A percentile compares a stretch with the other conserved stretches of the same genome.
phyloP scores from a whole-genome alignment of 1,140 invertebrate species.

The Hyposmocoma kahamanoa region DNA sequence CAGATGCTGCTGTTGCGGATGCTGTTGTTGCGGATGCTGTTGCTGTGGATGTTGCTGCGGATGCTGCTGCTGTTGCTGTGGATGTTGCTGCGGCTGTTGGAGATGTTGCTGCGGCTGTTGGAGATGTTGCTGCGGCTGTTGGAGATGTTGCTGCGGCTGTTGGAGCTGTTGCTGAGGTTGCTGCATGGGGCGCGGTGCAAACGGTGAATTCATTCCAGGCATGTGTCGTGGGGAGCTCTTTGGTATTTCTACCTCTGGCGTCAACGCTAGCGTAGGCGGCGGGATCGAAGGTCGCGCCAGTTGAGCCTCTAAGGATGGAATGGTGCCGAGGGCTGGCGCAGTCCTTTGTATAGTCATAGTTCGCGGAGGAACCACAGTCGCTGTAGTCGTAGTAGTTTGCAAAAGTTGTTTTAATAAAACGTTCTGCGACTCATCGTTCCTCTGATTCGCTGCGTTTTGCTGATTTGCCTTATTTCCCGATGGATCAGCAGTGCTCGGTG shows the following conservation, averaged over 20 bases:
- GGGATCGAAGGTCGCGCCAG: constrained; percentile 81
- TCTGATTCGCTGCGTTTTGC: constrained; percentile 46
- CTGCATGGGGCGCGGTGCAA: constrained; percentile 53
- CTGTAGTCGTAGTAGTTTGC: constrained; percentile 86
- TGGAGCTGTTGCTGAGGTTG: too few relatives aligned
- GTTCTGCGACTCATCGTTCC: constrained; percentile 88
- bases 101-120: too few relatives aligned
- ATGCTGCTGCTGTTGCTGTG: too few relatives aligned
- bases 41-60: too few relatives aligned
- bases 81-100: too few relatives aligned
- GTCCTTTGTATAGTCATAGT: constrained; percentile 71
- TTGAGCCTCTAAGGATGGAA: constrained; percentile 83
- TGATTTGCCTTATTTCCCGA: constrained; percentile 33
- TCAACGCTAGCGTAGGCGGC: constrained; percentile 66
- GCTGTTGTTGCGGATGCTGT: too few relatives aligned
- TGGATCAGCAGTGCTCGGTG: constrained; percentile 23
- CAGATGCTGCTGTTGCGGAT: too few relatives aligned
- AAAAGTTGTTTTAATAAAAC: constrained; percentile 91
- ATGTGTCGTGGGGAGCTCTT: constrained; percentile 70
- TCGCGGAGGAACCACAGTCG: constrained; percentile 67
- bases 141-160: too few relatives aligned
- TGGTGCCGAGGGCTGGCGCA: constrained; percentile 78
- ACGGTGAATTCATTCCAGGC: constrained; percentile 51
- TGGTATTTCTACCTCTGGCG: constrained; percentile 72
- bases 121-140: too few relatives aligned